These are phyloP conservation scores for Sicus ferrugineus DNA, from an alignment of 2,888 invertebrate genomes.

Conservation along the genomic window DNA sequence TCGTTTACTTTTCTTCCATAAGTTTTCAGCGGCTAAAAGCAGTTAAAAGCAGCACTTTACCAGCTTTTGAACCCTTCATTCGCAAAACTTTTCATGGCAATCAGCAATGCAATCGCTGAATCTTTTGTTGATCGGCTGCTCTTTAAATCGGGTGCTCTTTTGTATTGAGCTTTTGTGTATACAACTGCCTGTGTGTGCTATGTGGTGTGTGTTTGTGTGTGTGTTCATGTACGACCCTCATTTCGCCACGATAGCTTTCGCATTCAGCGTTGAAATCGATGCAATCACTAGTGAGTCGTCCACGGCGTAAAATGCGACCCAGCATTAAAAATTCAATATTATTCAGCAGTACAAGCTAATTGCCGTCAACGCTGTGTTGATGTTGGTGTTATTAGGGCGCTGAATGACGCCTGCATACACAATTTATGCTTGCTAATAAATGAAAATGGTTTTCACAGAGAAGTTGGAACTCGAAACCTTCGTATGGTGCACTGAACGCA, in stretches of 20 bases:
- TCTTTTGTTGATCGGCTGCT: neutral
- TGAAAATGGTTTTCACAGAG: too few relatives aligned
- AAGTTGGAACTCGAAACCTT: too few relatives aligned
- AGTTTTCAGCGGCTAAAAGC: neutral
- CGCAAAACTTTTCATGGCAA: neutral
- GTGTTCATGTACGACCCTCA: neutral
- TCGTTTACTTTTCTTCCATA: neutral
- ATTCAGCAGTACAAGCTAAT: too few relatives aligned
- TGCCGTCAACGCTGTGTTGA: too few relatives aligned
- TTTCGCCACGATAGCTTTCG: neutral
- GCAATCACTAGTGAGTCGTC: slow-evolving; percentile 19
- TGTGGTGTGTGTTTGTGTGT: neutral
- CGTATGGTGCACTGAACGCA: too few relatives aligned
- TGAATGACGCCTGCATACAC: too few relatives aligned
- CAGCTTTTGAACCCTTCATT: neutral
- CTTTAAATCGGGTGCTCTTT: neutral
- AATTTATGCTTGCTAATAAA: too few relatives aligned
- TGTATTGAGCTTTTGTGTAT: neutral
- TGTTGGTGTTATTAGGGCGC: too few relatives aligned
- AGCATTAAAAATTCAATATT: neutral
- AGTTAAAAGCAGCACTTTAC: neutral
- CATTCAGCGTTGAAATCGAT: neutral
- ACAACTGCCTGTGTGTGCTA: neutral
- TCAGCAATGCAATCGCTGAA: neutral
- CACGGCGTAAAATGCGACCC: neutral